A percentile compares a stretch with the other conserved stretches of the same genome.
phyloP scores from a whole-genome alignment of 64 coral and sea anemone species.

The Montipora cactus region DNA sequence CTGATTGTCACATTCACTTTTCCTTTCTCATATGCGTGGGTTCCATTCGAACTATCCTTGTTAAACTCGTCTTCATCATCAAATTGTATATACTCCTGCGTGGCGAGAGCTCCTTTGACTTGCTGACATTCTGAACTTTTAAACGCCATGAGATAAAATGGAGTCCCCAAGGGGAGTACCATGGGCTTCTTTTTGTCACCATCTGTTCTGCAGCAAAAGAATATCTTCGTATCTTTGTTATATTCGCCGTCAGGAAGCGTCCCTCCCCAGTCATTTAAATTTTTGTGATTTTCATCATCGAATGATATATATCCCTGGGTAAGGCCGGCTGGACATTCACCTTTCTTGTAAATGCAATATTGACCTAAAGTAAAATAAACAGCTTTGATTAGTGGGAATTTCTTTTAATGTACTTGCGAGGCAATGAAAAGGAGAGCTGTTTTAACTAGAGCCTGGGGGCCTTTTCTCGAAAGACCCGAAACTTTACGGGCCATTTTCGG shows the following conservation, averaged over 20 bases:
- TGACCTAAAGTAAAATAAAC: conserved; percentile 36
- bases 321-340: conserved; percentile 37
- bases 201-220: conserved; percentile 62
- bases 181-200: conserved; percentile 45
- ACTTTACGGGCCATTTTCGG: too few relatives aligned
- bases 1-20: background rate
- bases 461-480: too few relatives aligned
- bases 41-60: background rate
- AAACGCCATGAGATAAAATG: conserved; percentile 61
- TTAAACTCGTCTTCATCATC: conserved; percentile 27
- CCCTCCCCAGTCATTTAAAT: conserved; percentile 35
- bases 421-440: too few relatives aligned
- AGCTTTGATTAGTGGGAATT: too few relatives aligned
- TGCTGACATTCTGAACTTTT: conserved; percentile 57
- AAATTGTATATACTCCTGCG: conserved; percentile 69
- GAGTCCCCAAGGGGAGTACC: background rate
- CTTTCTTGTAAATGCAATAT: conserved; percentile 73
- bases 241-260: conserved; percentile 33
- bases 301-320: conserved; percentile 34
- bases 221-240: conserved; percentile 7
- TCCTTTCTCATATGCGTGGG: background rate
- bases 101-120: conserved; percentile 41
- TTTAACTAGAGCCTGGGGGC: too few relatives aligned
- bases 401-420: too few relatives aligned
- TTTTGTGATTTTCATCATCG: conserved; percentile 58